Evolutionary conservation across 2,113 vertebrate genomes (phyloP).

Genomic region (Mirza zaza): DNA sequence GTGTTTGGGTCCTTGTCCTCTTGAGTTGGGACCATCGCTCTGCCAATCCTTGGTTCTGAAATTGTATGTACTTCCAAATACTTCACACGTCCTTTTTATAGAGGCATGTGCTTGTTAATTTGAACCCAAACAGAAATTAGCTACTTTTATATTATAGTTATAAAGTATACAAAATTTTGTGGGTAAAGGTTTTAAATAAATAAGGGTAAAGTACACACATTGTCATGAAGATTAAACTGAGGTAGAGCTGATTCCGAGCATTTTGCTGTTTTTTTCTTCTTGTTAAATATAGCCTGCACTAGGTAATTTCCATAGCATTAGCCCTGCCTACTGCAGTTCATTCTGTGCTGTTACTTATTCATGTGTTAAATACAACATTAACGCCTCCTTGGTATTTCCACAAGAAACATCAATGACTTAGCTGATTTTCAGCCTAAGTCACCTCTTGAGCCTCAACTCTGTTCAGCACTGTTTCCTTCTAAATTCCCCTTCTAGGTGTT

Average conservation of each 20-base stretch:
- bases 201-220: background rate
- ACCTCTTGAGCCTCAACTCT: background rate
- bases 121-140: background rate
- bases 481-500: background rate
- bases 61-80: background rate
- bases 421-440: background rate
- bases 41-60: background rate
- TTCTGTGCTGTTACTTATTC: slow-evolving; percentile 52
- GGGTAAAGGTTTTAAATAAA: slow-evolving; percentile 18
- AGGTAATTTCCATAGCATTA: slow-evolving; percentile 45
- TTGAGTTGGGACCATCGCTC: background rate
- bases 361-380: slow-evolving; percentile 59
- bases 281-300: background rate
- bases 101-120: background rate
- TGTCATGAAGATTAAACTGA: background rate
- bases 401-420: slow-evolving; percentile 16
- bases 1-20: background rate
- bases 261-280: slow-evolving; percentile 10
- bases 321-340: slow-evolving; percentile 10
- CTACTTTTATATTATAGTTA: slow-evolving; percentile 15
- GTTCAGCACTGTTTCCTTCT: background rate
- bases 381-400: slow-evolving; percentile 34
- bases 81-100: background rate
- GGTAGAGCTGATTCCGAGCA: background rate
- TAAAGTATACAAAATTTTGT: slow-evolving; percentile 15